phyloP scores from a whole-genome alignment of 2,113 vertebrate genomes.

The Nycticryphes semicollaris region DNA sequence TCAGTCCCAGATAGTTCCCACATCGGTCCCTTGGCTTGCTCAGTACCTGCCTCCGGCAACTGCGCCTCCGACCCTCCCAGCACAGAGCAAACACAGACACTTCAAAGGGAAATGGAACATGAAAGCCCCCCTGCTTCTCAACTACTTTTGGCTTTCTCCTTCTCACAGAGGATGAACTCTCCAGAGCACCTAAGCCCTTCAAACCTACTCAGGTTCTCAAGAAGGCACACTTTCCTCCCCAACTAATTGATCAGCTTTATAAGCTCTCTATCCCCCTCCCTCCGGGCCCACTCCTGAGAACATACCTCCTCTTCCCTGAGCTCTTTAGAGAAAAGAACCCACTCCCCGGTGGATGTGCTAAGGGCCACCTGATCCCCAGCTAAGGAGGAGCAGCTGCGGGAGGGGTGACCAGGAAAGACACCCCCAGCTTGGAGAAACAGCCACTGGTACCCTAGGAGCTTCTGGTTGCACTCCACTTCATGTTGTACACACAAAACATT shows the following conservation, averaged over 20 bases:
- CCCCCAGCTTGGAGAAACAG: not conserved
- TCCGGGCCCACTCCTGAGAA: not conserved
- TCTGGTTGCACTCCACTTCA: not conserved
- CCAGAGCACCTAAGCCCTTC: not conserved
- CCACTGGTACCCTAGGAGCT: fast-evolving
- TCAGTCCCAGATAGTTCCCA: not conserved
- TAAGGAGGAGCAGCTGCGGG: not conserved
- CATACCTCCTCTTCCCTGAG: not conserved
- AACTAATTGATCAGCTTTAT: not conserved
- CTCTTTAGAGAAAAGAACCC: not conserved
- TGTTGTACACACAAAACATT: not conserved
- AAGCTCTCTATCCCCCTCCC: not conserved
- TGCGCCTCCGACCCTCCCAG: not conserved
- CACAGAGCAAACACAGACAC: not conserved
- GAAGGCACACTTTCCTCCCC: not conserved
- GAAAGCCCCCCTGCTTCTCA: not conserved
- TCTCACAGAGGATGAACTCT: not conserved
- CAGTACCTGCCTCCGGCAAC: not conserved
- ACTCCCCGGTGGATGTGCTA: not conserved
- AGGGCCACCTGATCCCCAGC: not conserved
- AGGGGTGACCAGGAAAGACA: not conserved
- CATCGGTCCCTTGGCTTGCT: not conserved
- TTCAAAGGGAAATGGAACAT: not conserved
- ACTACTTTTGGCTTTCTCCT: not conserved
- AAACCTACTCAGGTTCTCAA: not conserved